phyloP scores from a whole-genome alignment of 2,797 vertebrate genomes.

The Babyrousa celebensis region DNA sequence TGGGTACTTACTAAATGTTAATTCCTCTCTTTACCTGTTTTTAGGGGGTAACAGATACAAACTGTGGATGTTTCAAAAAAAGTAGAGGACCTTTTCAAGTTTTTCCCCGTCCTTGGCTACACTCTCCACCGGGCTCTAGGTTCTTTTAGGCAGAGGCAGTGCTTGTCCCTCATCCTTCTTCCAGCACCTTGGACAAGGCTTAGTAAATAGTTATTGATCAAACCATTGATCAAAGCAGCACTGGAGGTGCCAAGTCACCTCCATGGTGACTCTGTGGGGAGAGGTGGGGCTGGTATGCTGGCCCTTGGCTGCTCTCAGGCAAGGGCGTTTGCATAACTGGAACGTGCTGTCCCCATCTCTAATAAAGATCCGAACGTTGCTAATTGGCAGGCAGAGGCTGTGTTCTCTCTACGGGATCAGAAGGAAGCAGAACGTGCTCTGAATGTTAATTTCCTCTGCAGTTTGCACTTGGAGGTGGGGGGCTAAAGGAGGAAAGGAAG shows the following conservation, averaged over 20 bases:
- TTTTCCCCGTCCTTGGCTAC: background rate
- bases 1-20: background rate
- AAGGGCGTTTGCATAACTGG: constrained; percentile 77
- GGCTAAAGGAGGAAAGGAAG: background rate
- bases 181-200: background rate
- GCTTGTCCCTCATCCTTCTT: background rate
- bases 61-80: background rate
- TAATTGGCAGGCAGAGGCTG: constrained; percentile 81
- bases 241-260: constrained; percentile 3
- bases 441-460: constrained; percentile 74
- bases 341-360: constrained; percentile 79
- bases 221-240: background rate
- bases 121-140: background rate
- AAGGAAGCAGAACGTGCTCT: constrained; percentile 52
- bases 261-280: background rate
- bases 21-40: background rate
- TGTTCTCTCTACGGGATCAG: constrained; percentile 74
- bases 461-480: background rate
- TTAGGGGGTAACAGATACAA: background rate
- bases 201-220: constrained; percentile 50
- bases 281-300: background rate
- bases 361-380: constrained; percentile 72
- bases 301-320: constrained; percentile 52
- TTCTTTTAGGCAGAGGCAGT: background rate
- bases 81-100: background rate